Evolutionary conservation across 2,888 invertebrate genomes (phyloP), one percentile per base, ranked within the genome.

Genomic region (Hartigia nigra): DNA sequence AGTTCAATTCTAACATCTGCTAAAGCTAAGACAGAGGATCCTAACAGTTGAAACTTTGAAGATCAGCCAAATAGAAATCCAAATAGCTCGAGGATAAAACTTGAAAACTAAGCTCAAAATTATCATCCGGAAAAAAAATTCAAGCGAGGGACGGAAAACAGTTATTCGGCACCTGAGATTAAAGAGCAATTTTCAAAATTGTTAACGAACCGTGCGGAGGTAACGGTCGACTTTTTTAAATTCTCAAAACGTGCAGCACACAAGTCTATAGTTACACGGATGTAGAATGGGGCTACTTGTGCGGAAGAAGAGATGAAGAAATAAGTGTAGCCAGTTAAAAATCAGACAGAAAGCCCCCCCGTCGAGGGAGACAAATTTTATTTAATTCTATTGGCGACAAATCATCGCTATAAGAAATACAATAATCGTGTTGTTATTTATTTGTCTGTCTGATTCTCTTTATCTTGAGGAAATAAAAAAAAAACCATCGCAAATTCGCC

Each of bases 1-100:
- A 90, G 90, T 90, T 82, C 86, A 88, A 88, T 86, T 89, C 86
- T 85, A 86, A 88, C 90, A 88, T 87, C 86, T 85, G 86, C 83
- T 82, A 84, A 81, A 83, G 31, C 32, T 55, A 23, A 55, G 55
- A 55, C 55, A 55, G 55, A 55, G 23, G 55, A 55, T 55, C 55
- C 9, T 23, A 23, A 23, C 55, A 23, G 23, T 55, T 55, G 55
- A 9, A 14, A 5, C 23, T 55, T 23, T 55, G 23, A 55, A 55
- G 55, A 23, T 23, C 55, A 55, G 23, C 55, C 23, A 9, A 55
- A 23, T 23, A 55, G 55, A 55, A 55, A 23, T 55, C 55, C 1
- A 2, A 5, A 23, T 5, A 55, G 23, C 23, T 14, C 23, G 55
- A 23, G 55, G 55, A 55, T 55, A 23, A 55, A 23, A 23, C 39